Base-by-base conservation (phyloP, 2,888 invertebrate genomes). In the Nemotelus pantherinus region DNA sequence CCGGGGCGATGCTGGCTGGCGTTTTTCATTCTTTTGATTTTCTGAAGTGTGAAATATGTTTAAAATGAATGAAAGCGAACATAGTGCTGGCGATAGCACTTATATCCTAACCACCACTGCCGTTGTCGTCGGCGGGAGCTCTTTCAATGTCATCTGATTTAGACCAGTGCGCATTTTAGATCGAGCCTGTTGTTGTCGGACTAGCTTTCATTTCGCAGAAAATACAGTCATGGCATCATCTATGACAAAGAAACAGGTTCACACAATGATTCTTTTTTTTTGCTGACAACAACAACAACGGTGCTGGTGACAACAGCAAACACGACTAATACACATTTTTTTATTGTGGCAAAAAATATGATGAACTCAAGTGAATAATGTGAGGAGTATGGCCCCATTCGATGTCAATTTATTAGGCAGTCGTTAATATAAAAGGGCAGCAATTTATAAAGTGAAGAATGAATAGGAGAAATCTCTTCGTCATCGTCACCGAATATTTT, bases 21-120 rank as follows among this genome's bases (percentile, higher is more conserved):
- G 25, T 10, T 65, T 45, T 9, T 65, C 10, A 1, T 9, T 45
- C 53, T 55, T 72, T 68, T 77, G 50, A 77, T 77, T 77, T 77
- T 77, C 68, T 68, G 77, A 77, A 67, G 77, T 77, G 77, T 77
- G 67, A 77, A 77, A 77, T 77, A 77, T 77, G 77, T 68, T 63
- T 48, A 55, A 25, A 45, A 63, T 63, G 50, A 74, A 41, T 48
- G 47, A 39, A 48, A 60, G 7, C 9, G 60, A 47, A 44, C 6
- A 48, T 39, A 2, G 3, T 39, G 41, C 50, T n/a, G 47, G 43
- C 65, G 25, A 25, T 25, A 25, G 25, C 25, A 25, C 25, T 25
- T 25, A 25, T 25, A 25, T 25, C 25, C 25, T 25, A 25, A 25
- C 25, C 25, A 25, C 25, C 25, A 25, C 25, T 25, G 25, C 25